Evolutionary conservation across 2,113 vertebrate genomes (phyloP), one percentile per base, ranked within the genome.

Genomic region (Labeo catla): DNA sequence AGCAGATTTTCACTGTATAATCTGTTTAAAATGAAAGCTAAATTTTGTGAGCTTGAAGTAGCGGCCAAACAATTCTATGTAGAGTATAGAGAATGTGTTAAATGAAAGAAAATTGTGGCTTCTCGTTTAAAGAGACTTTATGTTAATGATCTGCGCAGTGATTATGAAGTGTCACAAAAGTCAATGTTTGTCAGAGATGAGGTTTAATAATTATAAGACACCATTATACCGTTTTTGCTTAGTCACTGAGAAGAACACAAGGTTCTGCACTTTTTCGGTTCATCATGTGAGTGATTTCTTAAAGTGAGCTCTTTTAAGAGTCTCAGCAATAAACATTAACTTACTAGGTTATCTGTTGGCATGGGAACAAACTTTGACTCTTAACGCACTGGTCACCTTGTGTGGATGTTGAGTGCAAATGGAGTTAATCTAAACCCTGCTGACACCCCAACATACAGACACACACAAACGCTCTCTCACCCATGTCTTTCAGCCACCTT

Each of bases 171-270:
- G 84, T 65, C 19, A 61, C 77, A 80, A 57, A 45, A 66, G 76
- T 78, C 79, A 70, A 61, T 28, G 50, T 19, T 76, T 76, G 16
- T 34, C 16, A n/a, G 28, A 6, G 21, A 73, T 36, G 23, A 77
- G 43, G 84, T 83, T 86, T 88, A 86, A 86, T 86, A 76, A 83
- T 86, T 88, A 72, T 52, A 68, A 16, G 39, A 57, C 16, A 36
- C 76, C 9, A 77, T 77, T 54, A 77, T 54, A 49, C 39, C 52
- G 47, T 36, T 66, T 82, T 70, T 54, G 81, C 81, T 70, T 70
- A 7, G 81, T 82, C 81, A 70, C 47, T 12, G 16, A 82, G 80
- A 52, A 70, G 63, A 70, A 81, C 39, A 28, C 11, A 65, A 11
- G 47, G 9, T 68, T 50, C 63, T 82, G 81, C 47, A 70, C 80